A percentile compares a stretch with the other conserved stretches of the same genome.
Conservation (phyloP, 2,888 invertebrate genomes). For the Peribatodes rhomboidaria region DNA sequence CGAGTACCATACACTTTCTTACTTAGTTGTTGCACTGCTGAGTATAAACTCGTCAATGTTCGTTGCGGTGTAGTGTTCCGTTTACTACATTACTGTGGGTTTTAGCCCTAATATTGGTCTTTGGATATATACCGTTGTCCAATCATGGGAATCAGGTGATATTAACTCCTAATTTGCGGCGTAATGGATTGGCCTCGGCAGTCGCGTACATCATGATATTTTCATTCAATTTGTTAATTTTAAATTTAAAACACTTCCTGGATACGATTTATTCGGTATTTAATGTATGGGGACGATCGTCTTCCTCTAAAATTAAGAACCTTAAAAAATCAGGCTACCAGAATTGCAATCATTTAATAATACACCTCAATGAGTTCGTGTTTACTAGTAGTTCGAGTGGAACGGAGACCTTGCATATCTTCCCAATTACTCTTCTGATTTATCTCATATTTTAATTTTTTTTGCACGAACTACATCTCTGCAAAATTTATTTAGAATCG, state of each 20-base stretch:
- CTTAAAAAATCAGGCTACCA: no score
- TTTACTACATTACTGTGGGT: neutral
- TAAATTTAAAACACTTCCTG: slow-evolving; percentile 19
- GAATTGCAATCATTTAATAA: no score
- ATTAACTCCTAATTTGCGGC: slow-evolving; percentile 43
- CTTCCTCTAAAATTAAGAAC: neutral
- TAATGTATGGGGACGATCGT: neutral
- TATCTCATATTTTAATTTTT: no score
- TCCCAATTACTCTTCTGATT: no score
- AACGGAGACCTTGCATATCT: no score
- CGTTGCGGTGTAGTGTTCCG: neutral
- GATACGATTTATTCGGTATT: slow-evolving; percentile 1
- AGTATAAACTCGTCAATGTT: no score
- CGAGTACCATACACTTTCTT: no score
- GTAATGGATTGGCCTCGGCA: slow-evolving; percentile 23
- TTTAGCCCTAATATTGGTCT: slow-evolving; percentile 17
- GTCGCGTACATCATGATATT: slow-evolving; percentile 12
- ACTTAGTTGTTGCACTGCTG: neutral
- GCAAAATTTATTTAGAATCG: no score
- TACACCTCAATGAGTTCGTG: no score
- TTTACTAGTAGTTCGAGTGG: no score
- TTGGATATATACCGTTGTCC: slow-evolving; percentile 36
- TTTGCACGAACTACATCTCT: no score
- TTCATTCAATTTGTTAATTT: slow-evolving; percentile 23
- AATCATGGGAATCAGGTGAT: slow-evolving; percentile 42